Evolutionary conservation across 1,140 invertebrate genomes (phyloP).

Genomic region (Octopus sinensis): DNA sequence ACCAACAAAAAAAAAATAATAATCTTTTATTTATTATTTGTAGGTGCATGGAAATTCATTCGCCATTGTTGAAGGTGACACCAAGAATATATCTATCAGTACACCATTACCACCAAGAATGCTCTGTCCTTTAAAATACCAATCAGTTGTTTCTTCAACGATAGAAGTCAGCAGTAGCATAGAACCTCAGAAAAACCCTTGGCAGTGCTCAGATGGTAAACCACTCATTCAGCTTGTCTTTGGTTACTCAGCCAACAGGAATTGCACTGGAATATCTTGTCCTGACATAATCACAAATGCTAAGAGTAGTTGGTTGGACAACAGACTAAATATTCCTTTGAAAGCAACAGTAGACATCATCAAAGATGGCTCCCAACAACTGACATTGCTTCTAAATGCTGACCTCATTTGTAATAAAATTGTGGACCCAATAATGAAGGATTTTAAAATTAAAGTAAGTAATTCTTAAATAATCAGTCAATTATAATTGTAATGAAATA

Average conservation of each 20-base stretch:
- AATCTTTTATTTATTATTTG: background rate
- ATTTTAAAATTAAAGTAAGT: no score
- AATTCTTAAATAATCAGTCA: no score
- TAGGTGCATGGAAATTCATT: background rate
- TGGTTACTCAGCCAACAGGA: constrained; percentile 7
- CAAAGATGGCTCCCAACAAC: constrained; percentile 17
- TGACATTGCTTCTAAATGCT: constrained; percentile 21
- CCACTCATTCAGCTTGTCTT: constrained; percentile 33
- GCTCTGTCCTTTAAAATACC: constrained; percentile 22
- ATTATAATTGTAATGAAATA: no score
- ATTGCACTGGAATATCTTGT: constrained; percentile 21
- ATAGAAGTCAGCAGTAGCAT: constrained; percentile 6
- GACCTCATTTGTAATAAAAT: constrained; percentile 3
- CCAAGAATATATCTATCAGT: constrained; percentile 21
- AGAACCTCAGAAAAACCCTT: constrained; percentile 24
- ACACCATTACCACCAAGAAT: constrained; percentile 34
- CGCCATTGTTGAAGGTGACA: constrained; percentile 13
- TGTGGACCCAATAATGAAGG: background rate
- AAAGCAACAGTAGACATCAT: constrained; percentile 29
- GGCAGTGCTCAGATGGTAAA: constrained; percentile 29
- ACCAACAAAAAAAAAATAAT: background rate
- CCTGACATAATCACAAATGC: constrained; percentile 22
- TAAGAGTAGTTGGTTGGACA: constrained; percentile 26
- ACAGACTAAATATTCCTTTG: constrained; percentile 22
- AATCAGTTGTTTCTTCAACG: constrained; percentile 13